A percentile compares a stretch with the other conserved stretches of the same genome.
Evolutionary conservation across 2,888 invertebrate species (phyloP).

Genomic region (Drosophila antonietae): DNA sequence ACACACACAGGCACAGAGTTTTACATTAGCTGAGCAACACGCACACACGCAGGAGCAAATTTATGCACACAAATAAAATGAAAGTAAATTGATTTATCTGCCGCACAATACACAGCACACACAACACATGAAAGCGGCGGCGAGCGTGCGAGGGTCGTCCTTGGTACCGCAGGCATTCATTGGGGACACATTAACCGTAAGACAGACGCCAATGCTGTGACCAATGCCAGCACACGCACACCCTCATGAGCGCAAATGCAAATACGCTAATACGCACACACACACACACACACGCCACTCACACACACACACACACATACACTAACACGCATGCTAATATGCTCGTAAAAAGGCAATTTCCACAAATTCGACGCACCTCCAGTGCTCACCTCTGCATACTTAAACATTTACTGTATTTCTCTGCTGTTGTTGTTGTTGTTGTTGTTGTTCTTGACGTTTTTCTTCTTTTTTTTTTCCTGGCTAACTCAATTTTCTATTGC

Average conservation of each 20-base stretch:
- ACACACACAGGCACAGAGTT: neutral
- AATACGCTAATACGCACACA: constrained; percentile 48
- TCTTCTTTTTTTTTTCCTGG: constrained; percentile 44
- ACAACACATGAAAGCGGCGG: constrained; percentile 30
- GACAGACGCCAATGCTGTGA: constrained; percentile 59
- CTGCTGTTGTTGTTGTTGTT: constrained; percentile 23
- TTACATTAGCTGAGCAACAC: constrained; percentile 9
- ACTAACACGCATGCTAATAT: constrained; percentile 66
- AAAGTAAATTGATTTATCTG: constrained; percentile 80
- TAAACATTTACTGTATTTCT: constrained; percentile 43
- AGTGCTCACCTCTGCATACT: constrained; percentile 57
- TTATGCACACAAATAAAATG: constrained; percentile 78
- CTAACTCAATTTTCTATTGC: constrained; percentile 82
- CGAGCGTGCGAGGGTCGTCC: constrained; percentile 52
- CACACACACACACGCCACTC: constrained; percentile 24
- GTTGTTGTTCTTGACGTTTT: constrained; percentile 8
- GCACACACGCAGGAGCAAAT: constrained; percentile 50
- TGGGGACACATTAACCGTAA: constrained; percentile 81
- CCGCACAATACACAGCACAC: constrained; percentile 32
- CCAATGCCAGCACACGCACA: constrained; percentile 29
- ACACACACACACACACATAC: constrained; percentile 34
- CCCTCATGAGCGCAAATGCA: constrained; percentile 56
- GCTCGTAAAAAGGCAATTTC: constrained; percentile 82
- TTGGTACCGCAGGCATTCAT: constrained; percentile 69
- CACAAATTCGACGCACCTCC: constrained; percentile 60